These are phyloP conservation scores for Oncorhynchus mykiss DNA, from an alignment of 2,113 vertebrate species.

Conservation along the genomic window DNA sequence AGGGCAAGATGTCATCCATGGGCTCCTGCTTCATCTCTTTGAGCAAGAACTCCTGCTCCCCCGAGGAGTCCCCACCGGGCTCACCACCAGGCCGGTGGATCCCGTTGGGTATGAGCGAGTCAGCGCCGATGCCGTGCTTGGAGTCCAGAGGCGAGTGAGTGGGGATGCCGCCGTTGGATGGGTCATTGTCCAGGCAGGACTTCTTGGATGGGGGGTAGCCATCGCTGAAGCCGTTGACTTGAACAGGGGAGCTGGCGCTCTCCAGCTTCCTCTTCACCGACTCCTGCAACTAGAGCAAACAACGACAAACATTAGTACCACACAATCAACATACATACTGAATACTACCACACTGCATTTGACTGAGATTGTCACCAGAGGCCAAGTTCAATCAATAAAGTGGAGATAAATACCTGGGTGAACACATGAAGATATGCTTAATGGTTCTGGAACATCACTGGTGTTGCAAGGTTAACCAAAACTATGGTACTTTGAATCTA, in stretches of 20 bases:
- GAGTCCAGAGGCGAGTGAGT: constrained; percentile 79
- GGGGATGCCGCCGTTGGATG: constrained; percentile 79
- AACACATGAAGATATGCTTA: no score
- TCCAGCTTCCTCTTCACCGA: constrained; percentile 93
- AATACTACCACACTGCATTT: not conserved
- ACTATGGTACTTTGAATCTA: no score
- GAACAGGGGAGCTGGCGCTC: constrained; percentile 84
- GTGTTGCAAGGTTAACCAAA: no score
- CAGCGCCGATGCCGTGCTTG: constrained; percentile 71
- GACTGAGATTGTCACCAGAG: no score
- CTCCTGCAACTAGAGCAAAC: constrained; percentile 82
- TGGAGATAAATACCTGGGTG: no score
- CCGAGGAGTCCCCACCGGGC: constrained; percentile 58
- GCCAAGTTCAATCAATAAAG: no score
- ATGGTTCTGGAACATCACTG: no score
- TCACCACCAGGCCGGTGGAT: constrained; percentile 71
- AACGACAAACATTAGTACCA: constrained; percentile 18
- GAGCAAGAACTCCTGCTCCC: constrained; percentile 76
- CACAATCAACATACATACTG: not conserved
- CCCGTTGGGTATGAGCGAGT: constrained; percentile 74
- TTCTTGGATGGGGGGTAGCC: constrained; percentile 87
- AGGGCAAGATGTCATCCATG: constrained; percentile 86
- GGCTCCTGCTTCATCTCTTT: constrained; percentile 98
- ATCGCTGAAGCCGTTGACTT: constrained; percentile 86
- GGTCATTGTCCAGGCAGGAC: constrained; percentile 79